Evolutionary conservation across 2,113 vertebrate species (phyloP), one percentile per base, ranked within the genome.

Genomic region (Forbesichthys papilliferus): DNA sequence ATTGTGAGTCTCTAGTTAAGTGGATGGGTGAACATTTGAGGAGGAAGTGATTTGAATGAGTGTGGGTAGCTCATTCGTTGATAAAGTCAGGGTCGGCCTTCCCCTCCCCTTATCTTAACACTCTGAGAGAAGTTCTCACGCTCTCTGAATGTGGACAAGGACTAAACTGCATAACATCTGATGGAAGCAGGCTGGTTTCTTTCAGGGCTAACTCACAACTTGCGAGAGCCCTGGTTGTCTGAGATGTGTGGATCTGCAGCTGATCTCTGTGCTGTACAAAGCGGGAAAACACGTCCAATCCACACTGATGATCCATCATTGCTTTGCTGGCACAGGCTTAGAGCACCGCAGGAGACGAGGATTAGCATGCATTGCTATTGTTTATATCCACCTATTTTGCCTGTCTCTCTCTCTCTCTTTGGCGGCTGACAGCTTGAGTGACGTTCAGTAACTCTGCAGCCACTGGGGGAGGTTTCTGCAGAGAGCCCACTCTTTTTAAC

Each of bases 61-160:
- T 65, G 64, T 47, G 46, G 70, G 62, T 58, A 4, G 63, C 73
- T 70, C 11, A 11, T 49, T 0, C 73, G 66, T 85, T 73, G 77
- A 83, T 88, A 82, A 42, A 83, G 81, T 83, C 77, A 0, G 66
- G 85, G 85, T 89, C 87, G 74, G 64, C 33, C 69, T 74, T 53
- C 81, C 82, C 68, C 72, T 83, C 72, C 74, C 77, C 81, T 69
- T 73, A 77, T 14, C 69, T 79, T 54, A 5, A 0, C 10, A n/a
- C 77, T 78, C 66, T 51, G 56, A 71, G 75, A 84, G 61, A 55
- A 9, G 71, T 91, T 91, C 87, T 86, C 84, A 84, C 75, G 81
- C 86, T 89, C 87, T 74, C 64, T 79, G 70, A 84, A 81, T 73
- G 67, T 18, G 42, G 51, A 48, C 59, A 5, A 18, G 46, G 7